These are phyloP conservation scores for Psammodynastes pulverulentus DNA, from an alignment of 2,113 vertebrate species.

Conservation along the genomic window DNA sequence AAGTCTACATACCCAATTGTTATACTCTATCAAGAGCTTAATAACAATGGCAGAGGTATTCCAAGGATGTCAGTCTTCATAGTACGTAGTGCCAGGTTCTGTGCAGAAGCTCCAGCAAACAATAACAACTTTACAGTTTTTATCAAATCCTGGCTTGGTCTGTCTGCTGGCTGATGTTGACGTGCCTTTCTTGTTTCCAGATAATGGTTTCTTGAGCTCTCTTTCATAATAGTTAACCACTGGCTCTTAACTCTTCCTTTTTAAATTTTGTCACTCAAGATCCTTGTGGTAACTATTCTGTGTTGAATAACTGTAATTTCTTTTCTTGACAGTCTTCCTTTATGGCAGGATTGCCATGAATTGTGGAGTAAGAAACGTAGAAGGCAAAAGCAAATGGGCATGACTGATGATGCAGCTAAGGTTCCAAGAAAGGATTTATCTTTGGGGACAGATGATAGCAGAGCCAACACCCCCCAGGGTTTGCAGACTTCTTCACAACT, in stretches of 20 bases:
- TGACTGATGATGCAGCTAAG: slow-evolving; percentile 89
- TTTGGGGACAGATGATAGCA: slow-evolving; percentile 91
- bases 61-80: background rate
- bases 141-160: background rate
- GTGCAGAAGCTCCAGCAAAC: background rate
- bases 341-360: slow-evolving; percentile 99
- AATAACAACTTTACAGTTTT: background rate
- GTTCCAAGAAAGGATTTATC: slow-evolving; percentile 88
- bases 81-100: background rate
- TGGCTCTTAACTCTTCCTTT: background rate
- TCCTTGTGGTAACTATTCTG: background rate
- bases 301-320: background rate
- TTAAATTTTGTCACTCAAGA: background rate
- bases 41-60: background rate
- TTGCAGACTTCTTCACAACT: slow-evolving; percentile 78
- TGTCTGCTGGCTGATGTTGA: background rate
- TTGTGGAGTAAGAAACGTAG: slow-evolving; percentile 98
- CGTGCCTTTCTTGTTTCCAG: background rate
- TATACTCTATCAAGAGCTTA: background rate
- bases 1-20: background rate
- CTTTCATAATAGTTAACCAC: background rate
- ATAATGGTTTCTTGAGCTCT: background rate
- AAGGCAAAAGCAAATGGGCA: slow-evolving; percentile 93
- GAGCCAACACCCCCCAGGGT: slow-evolving; percentile 93
- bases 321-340: slow-evolving; percentile 80